Base-by-base conservation (phyloP, 2,113 vertebrate species). In the Eubucco bourcierii region DNA sequence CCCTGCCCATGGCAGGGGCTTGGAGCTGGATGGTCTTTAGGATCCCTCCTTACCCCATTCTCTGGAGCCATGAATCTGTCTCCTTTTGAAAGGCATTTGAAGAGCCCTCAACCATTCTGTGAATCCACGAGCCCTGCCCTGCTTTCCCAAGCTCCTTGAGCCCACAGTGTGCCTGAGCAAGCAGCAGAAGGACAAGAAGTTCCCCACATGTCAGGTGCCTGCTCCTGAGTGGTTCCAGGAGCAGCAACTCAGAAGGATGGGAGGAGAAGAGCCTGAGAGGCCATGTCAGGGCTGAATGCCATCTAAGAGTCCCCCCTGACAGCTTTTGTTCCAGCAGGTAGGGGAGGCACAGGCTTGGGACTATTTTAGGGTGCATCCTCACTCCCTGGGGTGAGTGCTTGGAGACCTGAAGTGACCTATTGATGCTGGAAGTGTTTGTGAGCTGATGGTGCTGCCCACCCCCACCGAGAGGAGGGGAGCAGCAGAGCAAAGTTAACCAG, bases 321-420 rank as follows among this genome's bases (percentile, higher is more conserved):
- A 77, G 64, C 17, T 72, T 93, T 94, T 92, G 71, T 82, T 91
- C 82, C 55, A 77, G 72, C 80, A 82, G 12, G 24, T 80, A 71
- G 64, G 91, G 79, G 87, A 89, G 64, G n/a, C 61, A 65, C 7
- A 71, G 44, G 81, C 39, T 82, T 82, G 28, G 44, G n/a, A 53
- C 77, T 90, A 34, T 90, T 95, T 94, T 87, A 63, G 13, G 21
- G 83, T 63, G 11, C 39, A 70, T 29, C 70, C n/a, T 89, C 25
- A 12, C 8, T 84, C 77, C 44, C 37, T 3, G 58, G 17, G 9
- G 63, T 88, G 33, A 84, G 37, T 0, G 2, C 33, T 53, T 31
- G 46, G 50, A 80, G 50, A 80, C 41, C 66, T 93, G 41, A 87
- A 90, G n/a, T 70, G 79, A 70, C 84, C 60, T 91, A 46, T 84